These are phyloP conservation scores for Pantala flavescens DNA, from an alignment of 1,140 invertebrate species.

Conservation along the genomic window DNA sequence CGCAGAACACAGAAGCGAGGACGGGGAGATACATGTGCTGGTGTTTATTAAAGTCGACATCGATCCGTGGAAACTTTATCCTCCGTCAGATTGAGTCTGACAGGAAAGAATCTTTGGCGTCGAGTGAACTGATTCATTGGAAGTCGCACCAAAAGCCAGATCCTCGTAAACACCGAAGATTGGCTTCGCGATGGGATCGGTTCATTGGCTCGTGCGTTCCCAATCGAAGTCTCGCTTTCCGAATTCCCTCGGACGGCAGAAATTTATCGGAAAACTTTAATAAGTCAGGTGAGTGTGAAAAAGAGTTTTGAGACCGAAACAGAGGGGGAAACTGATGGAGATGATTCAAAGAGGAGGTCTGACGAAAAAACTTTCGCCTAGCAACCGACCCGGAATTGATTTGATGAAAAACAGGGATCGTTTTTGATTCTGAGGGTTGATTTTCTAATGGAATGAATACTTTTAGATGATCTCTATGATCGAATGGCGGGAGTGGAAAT, in stretches of 20 bases:
- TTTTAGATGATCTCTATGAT: too few relatives aligned
- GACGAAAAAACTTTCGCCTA: too few relatives aligned
- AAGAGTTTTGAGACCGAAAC: background rate
- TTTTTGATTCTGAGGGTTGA: too few relatives aligned
- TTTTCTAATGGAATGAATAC: too few relatives aligned
- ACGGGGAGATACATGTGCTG: too few relatives aligned
- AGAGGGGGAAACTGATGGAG: background rate
- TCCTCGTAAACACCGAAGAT: background rate
- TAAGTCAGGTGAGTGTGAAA: background rate
- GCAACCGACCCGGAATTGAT: too few relatives aligned
- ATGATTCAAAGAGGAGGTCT: too few relatives aligned
- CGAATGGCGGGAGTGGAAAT: too few relatives aligned
- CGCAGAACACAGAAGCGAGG: too few relatives aligned
- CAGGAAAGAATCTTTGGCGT: background rate
- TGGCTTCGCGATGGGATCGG: background rate
- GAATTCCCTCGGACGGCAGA: background rate
- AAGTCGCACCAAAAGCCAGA: background rate
- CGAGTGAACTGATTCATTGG: background rate
- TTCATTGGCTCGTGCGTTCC: background rate
- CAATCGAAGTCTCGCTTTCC: background rate
- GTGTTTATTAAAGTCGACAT: background rate
- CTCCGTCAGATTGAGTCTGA: background rate
- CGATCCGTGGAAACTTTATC: background rate
- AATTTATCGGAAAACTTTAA: conserved; percentile 5
- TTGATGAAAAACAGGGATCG: too few relatives aligned